phyloP scores from a whole-genome alignment of 2,888 invertebrate species.

The Imbricaverruca yamaguchii region DNA sequence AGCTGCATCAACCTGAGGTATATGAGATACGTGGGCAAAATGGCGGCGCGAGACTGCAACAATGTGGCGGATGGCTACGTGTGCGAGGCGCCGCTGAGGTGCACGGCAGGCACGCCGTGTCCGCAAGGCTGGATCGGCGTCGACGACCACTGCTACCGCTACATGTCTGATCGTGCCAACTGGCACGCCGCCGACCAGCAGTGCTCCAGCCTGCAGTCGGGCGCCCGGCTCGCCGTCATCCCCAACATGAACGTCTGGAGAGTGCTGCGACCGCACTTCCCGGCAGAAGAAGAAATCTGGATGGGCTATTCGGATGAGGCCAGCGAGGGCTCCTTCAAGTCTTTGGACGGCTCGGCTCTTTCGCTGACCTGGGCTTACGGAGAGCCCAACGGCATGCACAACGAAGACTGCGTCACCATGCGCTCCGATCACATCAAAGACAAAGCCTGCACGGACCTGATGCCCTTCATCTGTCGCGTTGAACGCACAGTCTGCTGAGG shows the following conservation, averaged over 20 bases:
- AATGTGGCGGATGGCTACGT: not conserved
- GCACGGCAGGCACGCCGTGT: not conserved
- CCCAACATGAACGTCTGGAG: not conserved
- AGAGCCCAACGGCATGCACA: not conserved
- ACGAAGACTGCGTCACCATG: not conserved
- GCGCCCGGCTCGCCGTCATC: not conserved
- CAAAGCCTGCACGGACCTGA: not conserved
- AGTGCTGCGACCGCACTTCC: not conserved
- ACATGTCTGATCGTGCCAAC: not conserved
- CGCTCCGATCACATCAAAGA: not conserved
- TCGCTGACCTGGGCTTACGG: not conserved
- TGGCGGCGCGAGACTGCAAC: too few species aligned
- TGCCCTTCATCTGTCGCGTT: not conserved
- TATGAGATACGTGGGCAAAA: too few species aligned
- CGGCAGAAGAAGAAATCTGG: not conserved
- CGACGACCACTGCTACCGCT: conserved; percentile 13
- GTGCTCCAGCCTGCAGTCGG: not conserved
- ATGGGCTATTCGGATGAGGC: not conserved
- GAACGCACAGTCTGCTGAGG: too few species aligned
- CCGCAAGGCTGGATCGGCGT: not conserved
- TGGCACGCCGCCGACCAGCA: not conserved
- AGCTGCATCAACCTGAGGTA: not conserved
- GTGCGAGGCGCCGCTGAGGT: not conserved
- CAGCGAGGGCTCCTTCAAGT: not conserved
- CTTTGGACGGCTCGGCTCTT: not conserved